Conservation (phyloP, 2,113 vertebrate genomes). For the Alouatta palliata region DNA sequence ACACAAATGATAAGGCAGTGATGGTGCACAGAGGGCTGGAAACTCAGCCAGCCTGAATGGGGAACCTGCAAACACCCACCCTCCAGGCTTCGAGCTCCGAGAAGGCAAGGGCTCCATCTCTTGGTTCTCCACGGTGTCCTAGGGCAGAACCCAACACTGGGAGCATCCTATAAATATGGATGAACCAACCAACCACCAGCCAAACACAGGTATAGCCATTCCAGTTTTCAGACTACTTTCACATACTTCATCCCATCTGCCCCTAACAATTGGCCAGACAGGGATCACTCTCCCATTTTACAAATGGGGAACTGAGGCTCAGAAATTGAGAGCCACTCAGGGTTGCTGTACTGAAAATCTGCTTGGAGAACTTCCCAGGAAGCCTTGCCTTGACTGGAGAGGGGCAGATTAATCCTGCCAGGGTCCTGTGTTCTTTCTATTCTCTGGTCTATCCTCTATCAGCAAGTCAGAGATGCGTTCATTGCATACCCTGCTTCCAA, state of each 20-base stretch:
- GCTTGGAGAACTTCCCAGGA: neutral
- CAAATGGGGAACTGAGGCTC: neutral
- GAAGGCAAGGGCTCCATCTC: neutral
- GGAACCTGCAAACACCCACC: neutral
- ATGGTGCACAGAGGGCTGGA: neutral
- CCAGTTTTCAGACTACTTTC: neutral
- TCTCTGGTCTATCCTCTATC: neutral
- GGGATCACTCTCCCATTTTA: neutral
- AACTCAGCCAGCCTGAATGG: too few relatives aligned
- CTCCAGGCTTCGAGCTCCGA: neutral
- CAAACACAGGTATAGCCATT: neutral
- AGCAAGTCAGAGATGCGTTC: neutral
- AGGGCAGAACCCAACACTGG: neutral
- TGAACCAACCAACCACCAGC: neutral
- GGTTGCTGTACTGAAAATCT: neutral
- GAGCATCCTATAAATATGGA: neutral
- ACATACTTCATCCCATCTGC: neutral
- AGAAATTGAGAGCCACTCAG: neutral
- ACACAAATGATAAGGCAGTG: neutral
- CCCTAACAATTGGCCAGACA: neutral
- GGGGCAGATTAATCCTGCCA: neutral
- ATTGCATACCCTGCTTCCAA: neutral
- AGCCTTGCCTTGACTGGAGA: neutral
- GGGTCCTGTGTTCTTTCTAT: neutral
- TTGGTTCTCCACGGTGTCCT: neutral